These are phyloP conservation scores for Watsonalla cultraria DNA, from an alignment of 2,888 invertebrate species.

Conservation along the genomic window DNA sequence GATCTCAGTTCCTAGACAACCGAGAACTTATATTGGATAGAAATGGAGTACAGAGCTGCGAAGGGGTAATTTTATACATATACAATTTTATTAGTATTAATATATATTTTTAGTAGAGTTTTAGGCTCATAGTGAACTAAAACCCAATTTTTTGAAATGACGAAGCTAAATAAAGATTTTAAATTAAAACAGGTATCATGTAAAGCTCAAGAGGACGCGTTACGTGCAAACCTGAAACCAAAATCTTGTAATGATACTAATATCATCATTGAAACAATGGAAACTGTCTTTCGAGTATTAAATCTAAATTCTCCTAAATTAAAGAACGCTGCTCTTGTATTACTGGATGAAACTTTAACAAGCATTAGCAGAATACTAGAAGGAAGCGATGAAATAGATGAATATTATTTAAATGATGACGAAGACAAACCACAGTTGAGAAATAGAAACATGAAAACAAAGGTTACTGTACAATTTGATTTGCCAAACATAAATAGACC, in stretches of 20 bases:
- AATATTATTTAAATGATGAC: background rate
- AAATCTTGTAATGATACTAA: background rate
- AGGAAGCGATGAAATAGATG: background rate
- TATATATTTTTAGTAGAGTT: no score
- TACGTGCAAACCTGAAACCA: background rate
- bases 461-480: constrained; percentile 25
- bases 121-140: no score
- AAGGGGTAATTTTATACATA: no score
- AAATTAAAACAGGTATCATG: background rate
- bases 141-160: background rate
- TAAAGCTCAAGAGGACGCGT: background rate
- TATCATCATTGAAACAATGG: background rate
- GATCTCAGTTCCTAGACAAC: no score
- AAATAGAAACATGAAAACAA: constrained; percentile 10
- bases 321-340: background rate
- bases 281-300: background rate
- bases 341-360: background rate
- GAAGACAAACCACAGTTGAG: background rate
- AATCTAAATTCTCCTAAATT: background rate
- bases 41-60: no score
- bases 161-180: background rate
- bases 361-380: background rate
- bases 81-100: no score
- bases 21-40: no score
- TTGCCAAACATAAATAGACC: constrained; percentile 21